Evolutionary conservation across 1,140 invertebrate species (phyloP).

Genomic region (Monochamus saltuarius): DNA sequence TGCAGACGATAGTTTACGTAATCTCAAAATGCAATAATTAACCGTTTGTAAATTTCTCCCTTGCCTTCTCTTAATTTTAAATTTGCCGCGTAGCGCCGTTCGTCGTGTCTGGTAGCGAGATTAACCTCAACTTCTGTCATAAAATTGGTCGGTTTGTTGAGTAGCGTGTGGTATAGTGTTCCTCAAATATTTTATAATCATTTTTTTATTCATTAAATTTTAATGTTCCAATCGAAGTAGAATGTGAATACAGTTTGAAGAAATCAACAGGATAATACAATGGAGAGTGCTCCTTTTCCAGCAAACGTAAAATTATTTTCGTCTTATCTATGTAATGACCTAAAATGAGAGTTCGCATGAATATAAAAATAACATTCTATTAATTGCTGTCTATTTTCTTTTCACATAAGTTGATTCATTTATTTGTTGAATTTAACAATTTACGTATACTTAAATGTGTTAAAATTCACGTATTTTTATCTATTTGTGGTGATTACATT

Average conservation of each 20-base stretch:
- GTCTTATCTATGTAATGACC: slow-evolving; percentile 14
- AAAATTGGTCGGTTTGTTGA: neutral
- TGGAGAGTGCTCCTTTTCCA: slow-evolving; percentile 22
- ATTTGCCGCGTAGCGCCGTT: slow-evolving; percentile 1
- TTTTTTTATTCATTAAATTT: neutral
- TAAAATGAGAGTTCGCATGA: slow-evolving; percentile 16
- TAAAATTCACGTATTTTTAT: neutral
- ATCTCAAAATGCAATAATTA: no score
- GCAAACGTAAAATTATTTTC: slow-evolving; percentile 21
- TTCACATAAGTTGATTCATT: neutral
- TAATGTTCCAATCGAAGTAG: neutral
- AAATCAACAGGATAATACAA: slow-evolving; percentile 14
- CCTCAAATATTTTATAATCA: neutral
- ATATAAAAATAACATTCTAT: slow-evolving; percentile 24
- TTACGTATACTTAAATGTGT: neutral
- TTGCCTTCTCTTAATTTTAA: slow-evolving; percentile 2
- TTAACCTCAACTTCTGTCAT: slow-evolving; percentile 23
- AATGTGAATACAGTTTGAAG: slow-evolving; percentile 2
- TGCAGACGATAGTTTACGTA: no score
- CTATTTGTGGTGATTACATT: neutral
- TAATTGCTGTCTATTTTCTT: neutral
- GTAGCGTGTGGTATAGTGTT: neutral
- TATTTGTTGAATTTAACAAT: neutral
- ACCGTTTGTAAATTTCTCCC: no score
- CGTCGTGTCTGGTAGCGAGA: neutral